Evolutionary conservation across 2,888 invertebrate genomes (phyloP).

Genomic region (Dione juno): DNA sequence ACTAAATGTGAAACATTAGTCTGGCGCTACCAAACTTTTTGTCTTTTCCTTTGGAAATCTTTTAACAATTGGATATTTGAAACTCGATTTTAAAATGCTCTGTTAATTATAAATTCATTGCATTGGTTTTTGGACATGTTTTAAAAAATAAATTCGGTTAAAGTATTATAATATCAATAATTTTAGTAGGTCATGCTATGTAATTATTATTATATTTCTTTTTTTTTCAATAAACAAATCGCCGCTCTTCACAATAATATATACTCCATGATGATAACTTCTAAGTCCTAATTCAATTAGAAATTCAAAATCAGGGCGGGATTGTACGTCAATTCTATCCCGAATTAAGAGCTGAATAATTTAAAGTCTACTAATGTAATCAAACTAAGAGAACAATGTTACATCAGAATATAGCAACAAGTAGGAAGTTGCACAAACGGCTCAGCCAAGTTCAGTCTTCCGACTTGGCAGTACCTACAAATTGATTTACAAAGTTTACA

Average conservation of each 20-base stretch:
- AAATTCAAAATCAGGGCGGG: background rate
- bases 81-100: background rate
- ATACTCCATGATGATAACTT: background rate
- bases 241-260: background rate
- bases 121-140: too few relatives aligned
- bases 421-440: background rate
- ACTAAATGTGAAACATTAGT: constrained; percentile 7
- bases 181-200: too few relatives aligned
- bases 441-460: background rate
- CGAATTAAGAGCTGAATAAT: background rate
- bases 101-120: background rate
- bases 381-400: constrained; percentile 9
- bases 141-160: too few relatives aligned
- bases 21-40: constrained; percentile 4
- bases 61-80: background rate
- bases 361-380: background rate
- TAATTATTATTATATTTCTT: too few relatives aligned
- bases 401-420: constrained; percentile 10
- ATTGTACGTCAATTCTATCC: background rate
- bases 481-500: constrained; percentile 19
- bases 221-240: background rate
- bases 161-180: too few relatives aligned
- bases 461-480: background rate
- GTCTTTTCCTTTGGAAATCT: constrained; percentile 4
- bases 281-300: background rate